Evolutionary conservation across 2,113 vertebrate genomes (phyloP).

Genomic region (Oostethus manadensis): DNA sequence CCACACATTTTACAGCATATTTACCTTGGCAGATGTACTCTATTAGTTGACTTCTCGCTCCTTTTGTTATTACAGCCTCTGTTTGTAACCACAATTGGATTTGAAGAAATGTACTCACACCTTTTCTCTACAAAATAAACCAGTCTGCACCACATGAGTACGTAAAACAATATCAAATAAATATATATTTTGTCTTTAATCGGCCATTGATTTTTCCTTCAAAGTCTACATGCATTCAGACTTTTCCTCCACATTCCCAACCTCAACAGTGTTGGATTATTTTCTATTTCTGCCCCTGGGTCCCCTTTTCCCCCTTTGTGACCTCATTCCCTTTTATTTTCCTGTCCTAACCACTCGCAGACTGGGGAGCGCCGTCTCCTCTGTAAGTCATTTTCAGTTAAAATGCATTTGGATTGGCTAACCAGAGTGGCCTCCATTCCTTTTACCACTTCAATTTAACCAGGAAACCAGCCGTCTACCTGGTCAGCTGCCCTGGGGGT

Average conservation of each 20-base stretch:
- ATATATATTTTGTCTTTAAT: neutral
- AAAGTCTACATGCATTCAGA: neutral
- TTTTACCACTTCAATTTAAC: constrained; percentile 55
- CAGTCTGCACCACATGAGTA: neutral
- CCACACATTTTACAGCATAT: neutral
- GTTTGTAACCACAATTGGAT: neutral
- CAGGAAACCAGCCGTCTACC: constrained; percentile 54
- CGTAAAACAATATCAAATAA: neutral
- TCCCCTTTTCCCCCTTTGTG: constrained; percentile 21
- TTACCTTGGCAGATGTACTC: constrained; percentile 1
- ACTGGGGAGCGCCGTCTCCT: constrained; percentile 56
- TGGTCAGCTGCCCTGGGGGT: constrained; percentile 46
- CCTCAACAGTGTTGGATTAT: constrained; percentile 7
- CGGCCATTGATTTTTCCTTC: neutral
- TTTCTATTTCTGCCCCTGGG: constrained; percentile 14
- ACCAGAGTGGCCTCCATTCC: constrained; percentile 45
- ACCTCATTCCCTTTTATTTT: constrained; percentile 37
- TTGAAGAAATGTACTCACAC: neutral
- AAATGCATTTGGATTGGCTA: constrained; percentile 69
- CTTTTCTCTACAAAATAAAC: neutral
- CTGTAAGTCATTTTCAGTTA: constrained; percentile 71
- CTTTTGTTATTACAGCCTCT: constrained; percentile 3
- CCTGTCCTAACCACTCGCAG: constrained; percentile 37
- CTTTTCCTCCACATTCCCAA: neutral
- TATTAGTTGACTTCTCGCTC: neutral